phyloP scores from a whole-genome alignment of 1,140 invertebrate species.

The Trissolcus basalis region DNA sequence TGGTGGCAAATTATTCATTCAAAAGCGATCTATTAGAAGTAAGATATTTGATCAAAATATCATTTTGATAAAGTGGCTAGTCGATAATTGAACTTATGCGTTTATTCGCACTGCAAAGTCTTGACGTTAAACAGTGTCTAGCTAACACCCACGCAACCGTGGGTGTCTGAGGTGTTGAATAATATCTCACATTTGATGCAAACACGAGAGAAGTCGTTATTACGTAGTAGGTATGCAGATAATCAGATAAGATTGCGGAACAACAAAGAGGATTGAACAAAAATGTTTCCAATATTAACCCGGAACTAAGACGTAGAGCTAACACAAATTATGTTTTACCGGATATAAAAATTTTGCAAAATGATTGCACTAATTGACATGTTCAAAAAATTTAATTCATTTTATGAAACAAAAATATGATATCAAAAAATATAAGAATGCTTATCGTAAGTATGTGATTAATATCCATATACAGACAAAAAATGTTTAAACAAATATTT shows the following conservation, averaged over 20 bases:
- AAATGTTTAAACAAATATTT: too few species aligned
- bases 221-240: conserved; percentile 48
- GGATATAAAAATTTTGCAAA: not conserved
- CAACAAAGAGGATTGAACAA: conserved; percentile 44
- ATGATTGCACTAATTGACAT: not conserved
- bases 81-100: conserved; percentile 46
- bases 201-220: conserved; percentile 54
- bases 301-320: conserved; percentile 38
- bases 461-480: too few species aligned
- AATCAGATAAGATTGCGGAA: conserved; percentile 48
- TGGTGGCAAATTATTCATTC: conserved; percentile 1
- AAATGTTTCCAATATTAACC: conserved; percentile 45
- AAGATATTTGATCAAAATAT: conserved; percentile 44
- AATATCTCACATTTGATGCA: conserved; percentile 48
- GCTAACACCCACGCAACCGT: conserved; percentile 53
- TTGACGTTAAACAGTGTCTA: conserved; percentile 38
- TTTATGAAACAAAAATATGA: too few species aligned
- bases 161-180: conserved; percentile 60
- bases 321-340: conserved; percentile 28
- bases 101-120: conserved; percentile 44
- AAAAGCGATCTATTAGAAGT: conserved; percentile 24
- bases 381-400: too few species aligned
- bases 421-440: too few species aligned
- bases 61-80: conserved; percentile 56
- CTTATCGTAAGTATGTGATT: too few species aligned